A percentile compares a stretch with the other conserved stretches of the same genome.
Evolutionary conservation across 2,888 invertebrate genomes (phyloP).

Genomic region (Coenonympha arcania): DNA sequence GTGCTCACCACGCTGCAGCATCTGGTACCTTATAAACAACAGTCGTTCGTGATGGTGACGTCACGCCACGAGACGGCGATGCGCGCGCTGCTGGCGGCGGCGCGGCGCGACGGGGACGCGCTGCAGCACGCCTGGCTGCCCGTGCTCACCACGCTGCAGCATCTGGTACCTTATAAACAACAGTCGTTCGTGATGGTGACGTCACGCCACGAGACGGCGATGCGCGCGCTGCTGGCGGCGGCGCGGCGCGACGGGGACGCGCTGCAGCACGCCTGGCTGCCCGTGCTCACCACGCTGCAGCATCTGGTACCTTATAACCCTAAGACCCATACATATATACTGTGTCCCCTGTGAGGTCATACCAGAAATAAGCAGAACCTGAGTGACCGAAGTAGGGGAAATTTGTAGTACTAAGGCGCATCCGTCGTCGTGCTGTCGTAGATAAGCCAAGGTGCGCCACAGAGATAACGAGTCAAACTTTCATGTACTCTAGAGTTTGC

Average conservation of each 20-base stretch:
- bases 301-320: slow-evolving; percentile 81
- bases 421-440: too few species aligned
- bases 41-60: slow-evolving; percentile 98
- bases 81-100: slow-evolving; percentile 89
- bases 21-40: slow-evolving; percentile 77
- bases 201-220: slow-evolving; percentile 97
- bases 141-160: slow-evolving; percentile 94
- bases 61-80: slow-evolving; percentile 98
- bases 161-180: slow-evolving; percentile 81
- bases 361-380: too few species aligned
- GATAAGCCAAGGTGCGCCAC: too few species aligned
- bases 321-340: too few species aligned
- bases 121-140: slow-evolving; percentile 96
- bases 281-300: slow-evolving; percentile 94
- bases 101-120: slow-evolving; percentile 90
- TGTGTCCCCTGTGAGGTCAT: too few species aligned
- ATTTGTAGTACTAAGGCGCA: too few species aligned
- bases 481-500: too few species aligned
- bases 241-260: slow-evolving; percentile 92
- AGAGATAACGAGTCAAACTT: too few species aligned
- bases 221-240: slow-evolving; percentile 90
- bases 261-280: slow-evolving; percentile 95
- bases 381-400: too few species aligned
- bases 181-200: slow-evolving; percentile 94
- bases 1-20: slow-evolving; percentile 95